Conservation (phyloP, 2,888 invertebrate genomes). For the Scaptomyza reducta region DNA sequence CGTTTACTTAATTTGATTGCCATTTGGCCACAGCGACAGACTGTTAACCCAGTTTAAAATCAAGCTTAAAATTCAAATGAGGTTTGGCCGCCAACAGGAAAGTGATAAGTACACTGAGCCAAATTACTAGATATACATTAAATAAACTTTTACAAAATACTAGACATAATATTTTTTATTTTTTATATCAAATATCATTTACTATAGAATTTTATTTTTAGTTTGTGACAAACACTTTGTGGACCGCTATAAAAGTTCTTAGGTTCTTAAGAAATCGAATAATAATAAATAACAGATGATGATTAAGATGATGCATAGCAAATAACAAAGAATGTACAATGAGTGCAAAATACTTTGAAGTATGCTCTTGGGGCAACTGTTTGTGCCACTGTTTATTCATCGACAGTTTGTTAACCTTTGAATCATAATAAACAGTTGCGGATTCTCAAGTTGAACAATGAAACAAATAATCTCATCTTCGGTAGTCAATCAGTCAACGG, state of each 20-base stretch:
- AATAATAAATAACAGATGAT: too few relatives aligned
- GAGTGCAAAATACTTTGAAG: slow-evolving; percentile 45
- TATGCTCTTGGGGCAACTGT: slow-evolving; percentile 19
- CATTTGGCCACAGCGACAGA: slow-evolving; percentile 33
- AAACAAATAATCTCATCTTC: slow-evolving; percentile 19
- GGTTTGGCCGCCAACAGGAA: slow-evolving; percentile 14
- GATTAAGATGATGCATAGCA: neutral
- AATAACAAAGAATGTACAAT: slow-evolving; percentile 9
- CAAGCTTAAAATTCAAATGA: slow-evolving; percentile 29
- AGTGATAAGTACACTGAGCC: neutral
- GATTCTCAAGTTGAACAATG: slow-evolving; percentile 27
- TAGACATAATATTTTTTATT: too few relatives aligned
- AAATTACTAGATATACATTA: neutral
- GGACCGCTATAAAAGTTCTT: too few relatives aligned
- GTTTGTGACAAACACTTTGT: too few relatives aligned
- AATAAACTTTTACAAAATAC: too few relatives aligned
- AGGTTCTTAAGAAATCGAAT: too few relatives aligned
- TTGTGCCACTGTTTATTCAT: slow-evolving; percentile 32
- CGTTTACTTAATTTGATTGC: slow-evolving; percentile 44
- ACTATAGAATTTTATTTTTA: too few relatives aligned
- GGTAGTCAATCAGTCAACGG: slow-evolving; percentile 2
- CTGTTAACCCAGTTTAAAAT: slow-evolving; percentile 44
- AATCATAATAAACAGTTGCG: slow-evolving; percentile 29
- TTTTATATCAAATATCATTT: too few relatives aligned
- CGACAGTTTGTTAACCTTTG: slow-evolving; percentile 38